Conservation (phyloP, 2,888 invertebrate genomes). For the Seladonia tumulorum region DNA sequence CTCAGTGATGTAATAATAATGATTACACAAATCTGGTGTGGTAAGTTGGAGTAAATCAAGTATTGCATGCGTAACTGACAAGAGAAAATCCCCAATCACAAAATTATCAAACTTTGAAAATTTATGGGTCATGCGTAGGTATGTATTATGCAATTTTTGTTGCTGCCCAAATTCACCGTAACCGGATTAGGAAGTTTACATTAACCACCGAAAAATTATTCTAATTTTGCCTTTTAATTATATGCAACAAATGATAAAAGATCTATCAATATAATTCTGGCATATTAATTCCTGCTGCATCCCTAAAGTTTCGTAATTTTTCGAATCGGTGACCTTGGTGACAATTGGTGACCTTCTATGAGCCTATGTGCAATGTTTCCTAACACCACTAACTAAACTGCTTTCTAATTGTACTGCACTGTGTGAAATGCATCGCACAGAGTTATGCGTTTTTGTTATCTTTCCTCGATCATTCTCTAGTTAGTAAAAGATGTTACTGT, state of each 20-base stretch:
- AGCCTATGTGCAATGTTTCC: constrained; percentile 15
- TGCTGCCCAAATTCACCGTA: neutral
- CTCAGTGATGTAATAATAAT: neutral
- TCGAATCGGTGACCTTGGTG: too few species aligned
- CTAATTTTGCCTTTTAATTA: too few species aligned
- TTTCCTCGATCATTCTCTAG: neutral
- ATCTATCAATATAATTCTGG: too few species aligned
- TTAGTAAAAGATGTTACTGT: constrained; percentile 3
- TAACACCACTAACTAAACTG: constrained; percentile 53
- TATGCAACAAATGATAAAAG: too few species aligned
- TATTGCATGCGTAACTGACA: constrained; percentile 17
- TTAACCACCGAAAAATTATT: too few species aligned
- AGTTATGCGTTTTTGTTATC: neutral
- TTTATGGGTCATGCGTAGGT: neutral
- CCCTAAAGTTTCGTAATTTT: neutral
- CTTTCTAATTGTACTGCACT: constrained; percentile 6
- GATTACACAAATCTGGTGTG: constrained; percentile 1
- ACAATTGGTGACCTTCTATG: neutral
- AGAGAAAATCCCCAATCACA: neutral
- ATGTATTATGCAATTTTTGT: neutral
- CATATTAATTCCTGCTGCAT: neutral
- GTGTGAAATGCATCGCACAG: neutral
- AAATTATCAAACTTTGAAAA: neutral
- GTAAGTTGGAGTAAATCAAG: constrained; percentile 8
- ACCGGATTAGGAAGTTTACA: too few species aligned